A percentile compares a stretch with the other conserved stretches of the same genome.
Evolutionary conservation across 2,113 vertebrate species (phyloP).

Genomic region (Ammodramus savannarum): DNA sequence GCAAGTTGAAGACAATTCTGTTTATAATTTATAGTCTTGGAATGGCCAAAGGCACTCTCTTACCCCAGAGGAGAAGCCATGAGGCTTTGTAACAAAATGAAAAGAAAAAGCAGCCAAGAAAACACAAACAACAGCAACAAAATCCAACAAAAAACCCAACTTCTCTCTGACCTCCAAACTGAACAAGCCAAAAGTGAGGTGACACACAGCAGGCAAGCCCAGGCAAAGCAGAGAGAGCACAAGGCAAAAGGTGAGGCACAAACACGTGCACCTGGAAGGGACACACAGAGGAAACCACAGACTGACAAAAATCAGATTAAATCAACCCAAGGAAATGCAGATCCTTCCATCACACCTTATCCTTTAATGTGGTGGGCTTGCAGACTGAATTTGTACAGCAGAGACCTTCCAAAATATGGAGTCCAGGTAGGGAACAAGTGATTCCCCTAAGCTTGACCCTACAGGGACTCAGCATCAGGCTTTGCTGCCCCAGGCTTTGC

Average conservation of each 20-base stretch:
- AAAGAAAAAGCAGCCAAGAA: background rate
- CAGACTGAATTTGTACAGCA: background rate
- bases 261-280: background rate
- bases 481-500: background rate
- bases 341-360: background rate
- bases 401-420: accelerated
- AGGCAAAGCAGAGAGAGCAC: background rate
- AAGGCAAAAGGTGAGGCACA: background rate
- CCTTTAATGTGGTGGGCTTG: background rate
- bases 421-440: background rate
- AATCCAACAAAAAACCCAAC: background rate
- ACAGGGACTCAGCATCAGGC: background rate
- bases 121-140: background rate
- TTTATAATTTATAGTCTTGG: background rate
- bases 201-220: background rate
- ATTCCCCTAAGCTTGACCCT: background rate
- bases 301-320: background rate
- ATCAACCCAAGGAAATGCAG: background rate
- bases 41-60: background rate
- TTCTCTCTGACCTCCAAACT: background rate
- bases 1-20: background rate
- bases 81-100: background rate
- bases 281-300: background rate
- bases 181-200: background rate
- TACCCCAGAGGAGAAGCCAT: background rate